A percentile compares a stretch with the other conserved stretches of the same genome.
phyloP scores from a whole-genome alignment of 2,888 invertebrate species.

The Andrena haemorrhoa region DNA sequence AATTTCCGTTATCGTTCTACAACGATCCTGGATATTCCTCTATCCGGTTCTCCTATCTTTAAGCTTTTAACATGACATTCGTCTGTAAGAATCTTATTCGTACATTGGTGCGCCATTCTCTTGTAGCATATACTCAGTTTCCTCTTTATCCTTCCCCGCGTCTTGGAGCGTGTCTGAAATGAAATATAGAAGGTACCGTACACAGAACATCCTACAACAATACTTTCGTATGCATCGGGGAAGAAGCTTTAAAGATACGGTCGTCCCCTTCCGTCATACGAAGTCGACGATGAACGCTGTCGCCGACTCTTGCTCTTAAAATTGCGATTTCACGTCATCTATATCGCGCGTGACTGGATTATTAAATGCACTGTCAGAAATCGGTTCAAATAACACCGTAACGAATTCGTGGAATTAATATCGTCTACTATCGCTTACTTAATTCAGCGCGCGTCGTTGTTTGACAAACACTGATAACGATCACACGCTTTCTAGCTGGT shows the following conservation, averaged over 20 bases:
- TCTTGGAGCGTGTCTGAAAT: constrained; percentile 82
- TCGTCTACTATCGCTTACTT: not conserved
- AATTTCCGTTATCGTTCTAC: constrained; percentile 21
- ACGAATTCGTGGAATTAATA: not conserved
- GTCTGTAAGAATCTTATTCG: constrained; percentile 73
- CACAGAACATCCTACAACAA: constrained; percentile 42
- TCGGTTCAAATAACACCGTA: not conserved
- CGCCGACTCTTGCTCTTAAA: not conserved
- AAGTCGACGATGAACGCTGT: not conserved
- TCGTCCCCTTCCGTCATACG: not conserved
- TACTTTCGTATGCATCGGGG: constrained; percentile 20
- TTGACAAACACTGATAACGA: constrained; percentile 13
- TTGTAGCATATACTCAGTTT: constrained; percentile 81
- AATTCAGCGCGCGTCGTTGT: not conserved
- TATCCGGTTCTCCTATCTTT: constrained; percentile 8
- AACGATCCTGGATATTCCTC: constrained; percentile 42
- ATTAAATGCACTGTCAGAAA: constrained; percentile 10
- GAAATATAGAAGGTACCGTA: constrained; percentile 68
- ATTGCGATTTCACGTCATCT: not conserved
- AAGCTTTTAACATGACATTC: constrained; percentile 33
- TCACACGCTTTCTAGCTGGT: not conserved
- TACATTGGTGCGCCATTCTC: constrained; percentile 82
- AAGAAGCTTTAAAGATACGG: constrained; percentile 6
- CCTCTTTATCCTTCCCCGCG: constrained; percentile 83
- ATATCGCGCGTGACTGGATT: constrained; percentile 21